Evolutionary conservation across 2,888 invertebrate genomes (phyloP).

Genomic region (Druceiella hillmani): DNA sequence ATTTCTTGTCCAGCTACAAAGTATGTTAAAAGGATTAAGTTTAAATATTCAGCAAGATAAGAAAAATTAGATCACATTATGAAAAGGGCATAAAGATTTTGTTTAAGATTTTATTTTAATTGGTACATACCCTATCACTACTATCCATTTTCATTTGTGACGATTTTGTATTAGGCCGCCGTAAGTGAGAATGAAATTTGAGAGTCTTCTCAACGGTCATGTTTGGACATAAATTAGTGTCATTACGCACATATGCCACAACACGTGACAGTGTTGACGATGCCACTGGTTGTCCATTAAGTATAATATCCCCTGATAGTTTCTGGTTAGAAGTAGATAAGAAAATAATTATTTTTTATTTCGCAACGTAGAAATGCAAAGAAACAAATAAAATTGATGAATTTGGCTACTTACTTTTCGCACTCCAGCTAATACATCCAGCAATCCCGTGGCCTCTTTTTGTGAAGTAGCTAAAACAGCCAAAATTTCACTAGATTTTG

Average conservation of each 20-base stretch:
- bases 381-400: too few species aligned
- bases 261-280: conserved; percentile 63
- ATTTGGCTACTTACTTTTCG: conserved; percentile 39
- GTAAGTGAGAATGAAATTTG: conserved; percentile 73
- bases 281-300: conserved; percentile 82
- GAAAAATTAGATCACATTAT: too few species aligned
- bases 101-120: conserved; percentile 3
- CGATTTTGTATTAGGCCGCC: conserved; percentile 56
- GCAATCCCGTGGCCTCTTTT: conserved; percentile 77
- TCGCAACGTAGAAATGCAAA: too few species aligned
- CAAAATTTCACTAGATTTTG: conserved; percentile 84
- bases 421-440: conserved; percentile 79
- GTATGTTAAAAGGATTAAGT: neutral
- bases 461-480: conserved; percentile 88
- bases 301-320: conserved; percentile 69
- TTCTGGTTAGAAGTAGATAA: conserved; percentile 44
- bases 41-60: neutral
- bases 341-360: neutral
- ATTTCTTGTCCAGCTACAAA: neutral
- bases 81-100: conserved; percentile 6
- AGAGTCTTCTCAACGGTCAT: conserved; percentile 89
- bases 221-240: conserved; percentile 73
- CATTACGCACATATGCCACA: conserved; percentile 70
- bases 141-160: conserved; percentile 66
- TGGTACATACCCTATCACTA: conserved; percentile 59